Percentiles rank a stretch among this genome's conserved stretches.
These are phyloP conservation scores for Martes flavigula DNA, from an alignment of 2,797 vertebrate genomes.

Conservation along the genomic window DNA sequence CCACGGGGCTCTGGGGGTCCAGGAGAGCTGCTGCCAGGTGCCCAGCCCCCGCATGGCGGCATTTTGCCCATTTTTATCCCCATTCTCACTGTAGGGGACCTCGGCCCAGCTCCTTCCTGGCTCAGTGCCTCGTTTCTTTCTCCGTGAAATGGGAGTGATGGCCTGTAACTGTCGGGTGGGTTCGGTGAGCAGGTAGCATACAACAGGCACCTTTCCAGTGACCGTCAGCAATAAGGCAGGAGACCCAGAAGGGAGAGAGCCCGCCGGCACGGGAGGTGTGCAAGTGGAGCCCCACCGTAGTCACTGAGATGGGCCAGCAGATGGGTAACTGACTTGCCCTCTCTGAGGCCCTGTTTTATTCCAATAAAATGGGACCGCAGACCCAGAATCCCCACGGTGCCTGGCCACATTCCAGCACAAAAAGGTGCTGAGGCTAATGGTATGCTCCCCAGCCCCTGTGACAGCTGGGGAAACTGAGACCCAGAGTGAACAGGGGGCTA, in stretches of 20 bases:
- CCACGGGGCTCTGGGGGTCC: rapidly evolving
- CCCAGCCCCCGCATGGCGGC: not conserved
- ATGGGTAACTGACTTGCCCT: not conserved
- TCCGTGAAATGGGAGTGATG: not conserved
- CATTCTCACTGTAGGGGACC: not conserved
- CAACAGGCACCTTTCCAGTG: not conserved
- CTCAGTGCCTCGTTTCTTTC: not conserved
- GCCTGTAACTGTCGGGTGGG: rapidly evolving
- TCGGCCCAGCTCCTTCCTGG: not conserved
- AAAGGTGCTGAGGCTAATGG: too few species aligned
- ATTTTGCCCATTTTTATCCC: too few species aligned
- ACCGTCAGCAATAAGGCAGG: too few species aligned
- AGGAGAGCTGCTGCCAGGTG: not conserved
- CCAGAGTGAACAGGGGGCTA: not conserved
- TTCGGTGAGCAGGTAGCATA: rapidly evolving
- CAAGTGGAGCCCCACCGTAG: not conserved
- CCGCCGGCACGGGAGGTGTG: not conserved
- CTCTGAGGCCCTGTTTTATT: not conserved
- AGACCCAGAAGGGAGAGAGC: not conserved
- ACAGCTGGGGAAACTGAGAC: not conserved
- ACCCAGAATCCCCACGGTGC: rapidly evolving
- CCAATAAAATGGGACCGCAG: not conserved
- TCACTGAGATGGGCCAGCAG: not conserved
- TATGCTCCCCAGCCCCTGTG: not conserved
- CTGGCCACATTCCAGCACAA: not conserved